Percentiles rank a stretch among this genome's conserved stretches.
phyloP scores from a whole-genome alignment of 2,113 vertebrate species.

The Petromus typicus region DNA sequence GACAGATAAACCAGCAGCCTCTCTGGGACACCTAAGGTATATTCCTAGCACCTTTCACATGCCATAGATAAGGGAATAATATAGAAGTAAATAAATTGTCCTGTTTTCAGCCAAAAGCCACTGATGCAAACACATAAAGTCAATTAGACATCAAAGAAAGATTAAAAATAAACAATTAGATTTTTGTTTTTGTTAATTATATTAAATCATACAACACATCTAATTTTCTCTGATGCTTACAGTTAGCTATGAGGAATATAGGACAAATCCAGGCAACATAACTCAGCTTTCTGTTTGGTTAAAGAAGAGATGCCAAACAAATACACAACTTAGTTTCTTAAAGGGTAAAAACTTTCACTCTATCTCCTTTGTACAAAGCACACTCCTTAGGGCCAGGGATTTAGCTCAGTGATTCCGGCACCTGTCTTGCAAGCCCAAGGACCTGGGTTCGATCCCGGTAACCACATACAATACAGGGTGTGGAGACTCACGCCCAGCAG shows the following conservation, averaged over 20 bases:
- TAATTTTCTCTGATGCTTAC: background rate
- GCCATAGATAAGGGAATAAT: background rate
- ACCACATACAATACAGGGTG: too few relatives aligned
- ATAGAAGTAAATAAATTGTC: background rate
- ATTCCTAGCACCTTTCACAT: background rate
- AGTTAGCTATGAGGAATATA: background rate
- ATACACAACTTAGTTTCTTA: background rate
- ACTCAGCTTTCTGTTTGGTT: background rate
- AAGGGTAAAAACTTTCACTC: background rate
- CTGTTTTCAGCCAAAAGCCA: background rate
- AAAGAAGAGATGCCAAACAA: background rate
- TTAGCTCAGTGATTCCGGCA: too few relatives aligned
- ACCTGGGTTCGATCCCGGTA: too few relatives aligned
- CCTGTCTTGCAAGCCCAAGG: too few relatives aligned
- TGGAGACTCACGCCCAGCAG: too few relatives aligned
- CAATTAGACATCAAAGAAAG: background rate
- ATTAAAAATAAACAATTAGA: background rate
- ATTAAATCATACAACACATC: background rate
- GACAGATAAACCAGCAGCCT: background rate
- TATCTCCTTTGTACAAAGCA: background rate
- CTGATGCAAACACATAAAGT: background rate
- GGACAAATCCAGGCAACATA: conserved; percentile 18
- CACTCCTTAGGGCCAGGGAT: too few relatives aligned
- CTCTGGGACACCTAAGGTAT: background rate
- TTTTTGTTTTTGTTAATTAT: conserved; percentile 1